These are phyloP conservation scores for Notothenia coriiceps DNA, from an alignment of 2,113 vertebrate species.

Conservation along the genomic window DNA sequence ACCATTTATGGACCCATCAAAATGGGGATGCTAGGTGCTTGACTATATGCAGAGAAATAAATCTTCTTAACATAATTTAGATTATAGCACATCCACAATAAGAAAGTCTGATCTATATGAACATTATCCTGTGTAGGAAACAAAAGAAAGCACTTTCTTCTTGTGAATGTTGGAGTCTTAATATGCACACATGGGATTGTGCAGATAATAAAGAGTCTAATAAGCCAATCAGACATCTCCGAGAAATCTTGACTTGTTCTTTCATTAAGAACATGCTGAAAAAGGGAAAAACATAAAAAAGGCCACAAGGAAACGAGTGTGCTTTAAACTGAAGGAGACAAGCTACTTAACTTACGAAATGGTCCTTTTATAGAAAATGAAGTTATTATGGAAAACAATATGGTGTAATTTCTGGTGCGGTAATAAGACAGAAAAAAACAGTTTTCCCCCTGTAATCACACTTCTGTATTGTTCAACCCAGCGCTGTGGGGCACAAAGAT, in stretches of 20 bases:
- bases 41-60: constrained; percentile 24
- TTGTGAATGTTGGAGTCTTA: constrained; percentile 5
- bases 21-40: not conserved
- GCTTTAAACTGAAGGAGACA: constrained; percentile 44
- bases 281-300: constrained; percentile 48
- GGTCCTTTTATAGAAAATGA: constrained; percentile 47
- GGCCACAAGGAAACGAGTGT: constrained; percentile 11
- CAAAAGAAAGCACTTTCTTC: not conserved
- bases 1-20: constrained; percentile 29
- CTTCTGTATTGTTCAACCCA: constrained; percentile 58
- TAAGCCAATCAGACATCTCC: constrained; percentile 37
- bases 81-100: constrained; percentile 18
- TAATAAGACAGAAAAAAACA: constrained; percentile 60
- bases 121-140: constrained; percentile 12
- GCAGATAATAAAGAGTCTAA: constrained; percentile 45
- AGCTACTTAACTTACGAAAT: constrained; percentile 48
- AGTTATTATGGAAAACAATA: constrained; percentile 50
- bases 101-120: constrained; percentile 24
- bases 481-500: constrained; percentile 46
- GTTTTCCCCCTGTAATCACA: constrained; percentile 51
- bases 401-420: constrained; percentile 30
- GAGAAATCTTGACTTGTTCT: constrained; percentile 31
- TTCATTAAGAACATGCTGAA: constrained; percentile 63
- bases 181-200: constrained; percentile 32
- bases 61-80: constrained; percentile 9